Evolutionary conservation across 1,140 invertebrate species (phyloP).

Genomic region (Idris sp.): DNA sequence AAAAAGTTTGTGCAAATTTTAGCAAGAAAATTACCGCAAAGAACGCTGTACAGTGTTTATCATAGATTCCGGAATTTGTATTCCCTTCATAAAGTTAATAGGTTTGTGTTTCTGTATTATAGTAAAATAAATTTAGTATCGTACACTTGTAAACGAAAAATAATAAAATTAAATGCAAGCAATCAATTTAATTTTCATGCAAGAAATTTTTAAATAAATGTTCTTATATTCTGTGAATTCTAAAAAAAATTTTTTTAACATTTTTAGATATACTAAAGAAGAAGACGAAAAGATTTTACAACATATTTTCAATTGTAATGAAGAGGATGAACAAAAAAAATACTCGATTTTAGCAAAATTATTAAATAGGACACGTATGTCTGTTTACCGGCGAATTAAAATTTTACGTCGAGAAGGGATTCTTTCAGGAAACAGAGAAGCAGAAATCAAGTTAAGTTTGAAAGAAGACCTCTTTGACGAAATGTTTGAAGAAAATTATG

Average conservation of each 20-base stretch:
- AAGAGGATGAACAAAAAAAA: slow-evolving; percentile 48
- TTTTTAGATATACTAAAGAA: not conserved
- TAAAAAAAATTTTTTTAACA: not conserved
- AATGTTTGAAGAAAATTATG: too few relatives aligned
- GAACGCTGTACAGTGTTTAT: slow-evolving; percentile 69
- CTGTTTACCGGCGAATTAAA: slow-evolving; percentile 70
- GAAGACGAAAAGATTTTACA: slow-evolving; percentile 69
- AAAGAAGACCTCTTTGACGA: too few relatives aligned
- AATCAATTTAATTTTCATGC: too few relatives aligned
- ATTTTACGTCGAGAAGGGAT: too few relatives aligned
- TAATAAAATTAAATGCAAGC: too few relatives aligned
- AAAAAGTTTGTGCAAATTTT: slow-evolving; percentile 71
- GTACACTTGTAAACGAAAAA: too few relatives aligned
- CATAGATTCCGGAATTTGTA: slow-evolving; percentile 66
- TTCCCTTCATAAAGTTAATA: slow-evolving; percentile 11
- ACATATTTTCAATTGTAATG: slow-evolving; percentile 55
- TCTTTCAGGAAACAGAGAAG: too few relatives aligned
- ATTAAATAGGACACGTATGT: slow-evolving; percentile 68
- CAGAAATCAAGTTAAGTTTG: too few relatives aligned
- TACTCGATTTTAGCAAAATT: slow-evolving; percentile 66
- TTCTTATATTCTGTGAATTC: not conserved
- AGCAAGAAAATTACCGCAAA: slow-evolving; percentile 68
- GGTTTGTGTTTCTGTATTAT: not conserved
- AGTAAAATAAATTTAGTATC: too few relatives aligned
- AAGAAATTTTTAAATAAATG: not conserved